Percentiles rank a stretch among this genome's conserved stretches.
phyloP scores from a whole-genome alignment of 1,140 invertebrate species.

The Protaetia brevitarsis region DNA sequence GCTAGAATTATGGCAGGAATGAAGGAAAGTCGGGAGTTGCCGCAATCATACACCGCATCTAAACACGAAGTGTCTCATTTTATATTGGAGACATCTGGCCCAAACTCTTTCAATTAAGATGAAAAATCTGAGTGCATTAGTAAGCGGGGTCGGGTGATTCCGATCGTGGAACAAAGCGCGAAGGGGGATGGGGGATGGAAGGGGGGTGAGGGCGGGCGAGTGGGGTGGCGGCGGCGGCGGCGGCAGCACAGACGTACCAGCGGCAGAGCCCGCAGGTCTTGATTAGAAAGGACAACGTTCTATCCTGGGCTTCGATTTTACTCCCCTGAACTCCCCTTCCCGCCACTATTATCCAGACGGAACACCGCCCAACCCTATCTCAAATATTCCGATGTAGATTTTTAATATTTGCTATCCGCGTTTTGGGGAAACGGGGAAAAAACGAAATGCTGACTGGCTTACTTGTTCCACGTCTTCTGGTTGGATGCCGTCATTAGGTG shows the following conservation, averaged over 20 bases:
- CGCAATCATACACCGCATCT: slow-evolving; percentile 36
- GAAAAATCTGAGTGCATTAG: slow-evolving; percentile 51
- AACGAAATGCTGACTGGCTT: slow-evolving; percentile 30
- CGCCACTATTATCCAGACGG: background rate
- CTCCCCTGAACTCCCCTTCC: background rate
- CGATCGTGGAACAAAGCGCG: slow-evolving; percentile 20
- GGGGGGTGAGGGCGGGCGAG: too few species aligned
- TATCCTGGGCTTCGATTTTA: slow-evolving; percentile 25
- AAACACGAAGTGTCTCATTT: slow-evolving; percentile 35
- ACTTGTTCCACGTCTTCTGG: slow-evolving; percentile 45
- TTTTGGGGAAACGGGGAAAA: background rate
- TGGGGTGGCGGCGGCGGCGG: too few species aligned
- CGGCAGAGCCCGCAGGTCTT: slow-evolving; percentile 39
- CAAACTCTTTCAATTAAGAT: slow-evolving; percentile 52
- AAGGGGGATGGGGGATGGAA: slow-evolving; percentile 20
- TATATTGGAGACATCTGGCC: slow-evolving; percentile 47
- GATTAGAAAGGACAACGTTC: slow-evolving; percentile 46
- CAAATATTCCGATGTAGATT: slow-evolving; percentile 16
- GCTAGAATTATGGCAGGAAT: slow-evolving; percentile 38
- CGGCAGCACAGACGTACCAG: background rate
- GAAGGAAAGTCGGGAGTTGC: slow-evolving; percentile 24
- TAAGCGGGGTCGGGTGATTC: slow-evolving; percentile 26
- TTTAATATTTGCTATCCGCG: slow-evolving; percentile 27
- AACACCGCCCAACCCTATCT: background rate
- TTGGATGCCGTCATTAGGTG: slow-evolving; percentile 55